A percentile compares a stretch with the other conserved stretches of the same genome.
phyloP scores from a whole-genome alignment of 2,797 vertebrate genomes.

The Gambelia wislizenii region DNA sequence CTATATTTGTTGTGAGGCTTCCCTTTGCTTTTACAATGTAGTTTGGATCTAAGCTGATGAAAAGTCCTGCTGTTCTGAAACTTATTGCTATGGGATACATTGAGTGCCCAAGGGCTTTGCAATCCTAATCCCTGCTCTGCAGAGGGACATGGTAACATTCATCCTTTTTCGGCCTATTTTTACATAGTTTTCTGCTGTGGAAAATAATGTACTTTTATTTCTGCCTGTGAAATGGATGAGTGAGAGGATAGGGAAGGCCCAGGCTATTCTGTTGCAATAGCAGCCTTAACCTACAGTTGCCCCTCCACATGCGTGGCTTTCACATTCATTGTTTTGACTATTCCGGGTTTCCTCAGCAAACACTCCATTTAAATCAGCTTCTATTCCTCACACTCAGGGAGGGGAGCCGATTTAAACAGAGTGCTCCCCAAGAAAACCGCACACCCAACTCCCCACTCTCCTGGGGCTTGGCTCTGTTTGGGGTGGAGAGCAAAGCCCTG shows the following conservation, averaged over 20 bases:
- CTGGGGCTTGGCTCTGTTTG: no score
- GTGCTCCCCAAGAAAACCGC: no score
- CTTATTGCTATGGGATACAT: constrained; percentile 87
- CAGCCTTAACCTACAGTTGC: constrained; percentile 52
- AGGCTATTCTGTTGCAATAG: constrained; percentile 12
- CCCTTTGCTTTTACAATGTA: constrained; percentile 54
- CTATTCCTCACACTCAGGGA: no score
- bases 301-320: no score
- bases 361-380: no score
- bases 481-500: no score
- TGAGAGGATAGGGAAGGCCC: constrained; percentile 57
- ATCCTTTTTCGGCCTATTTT: constrained; percentile 55
- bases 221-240: constrained; percentile 20
- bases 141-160: constrained; percentile 89
- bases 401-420: no score
- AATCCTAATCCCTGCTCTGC: constrained; percentile 90
- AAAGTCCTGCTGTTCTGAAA: constrained; percentile 73
- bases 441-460: no score
- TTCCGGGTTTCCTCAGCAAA: no score
- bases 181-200: constrained; percentile 3
- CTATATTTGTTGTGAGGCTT: neutral
- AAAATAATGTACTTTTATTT: constrained; percentile 59
- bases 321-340: no score
- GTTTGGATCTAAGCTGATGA: constrained; percentile 61
- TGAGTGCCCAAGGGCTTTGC: constrained; percentile 82